Base-by-base conservation (phyloP, 2,888 invertebrate species). In the Chymomyza procnemis region DNA sequence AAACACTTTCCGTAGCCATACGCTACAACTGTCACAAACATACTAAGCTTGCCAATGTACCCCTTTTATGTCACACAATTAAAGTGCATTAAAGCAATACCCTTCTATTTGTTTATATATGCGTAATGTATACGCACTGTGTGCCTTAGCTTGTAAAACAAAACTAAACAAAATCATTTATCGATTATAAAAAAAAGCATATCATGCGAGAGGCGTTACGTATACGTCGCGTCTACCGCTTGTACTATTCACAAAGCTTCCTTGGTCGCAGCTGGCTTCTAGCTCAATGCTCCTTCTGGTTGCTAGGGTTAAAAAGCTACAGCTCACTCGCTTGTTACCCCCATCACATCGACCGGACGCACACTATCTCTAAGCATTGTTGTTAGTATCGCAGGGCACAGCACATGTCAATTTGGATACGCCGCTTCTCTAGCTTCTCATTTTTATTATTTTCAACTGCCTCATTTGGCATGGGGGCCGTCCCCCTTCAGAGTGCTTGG, bases 101-200 rank as follows among this genome's bases (percentile, higher is more conserved):
- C 26, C 26, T 26, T 26, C 26, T 41, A 41, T 12, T 41, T 41
- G 3, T 41, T 41, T 41, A 41, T 41, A 12, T 5, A 26, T 26
- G 26, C 26, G 26, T 26, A 26, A 26, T 41, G 34, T 26, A 41
- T 41, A 41, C 12, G 34, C 34, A 2, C 34, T 41, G 34, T 41
- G 34, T 14, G 34, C 34, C 9, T n/a, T 41, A 71, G 69, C 69
- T 66, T 60, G 21, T 21, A 41, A 61, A 60, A 77, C 71, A 69
- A 71, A 74, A 71, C 79, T 76, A 79, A 81, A 78, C 85, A 81
- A 79, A 84, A 80, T 80, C 80, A 84, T 80, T 76, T 81, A 80
- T 80, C 80, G 80, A 80, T 80, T 84, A 79, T 67, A 78, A 61
- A 46, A 61, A 46, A 46, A 19, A 52, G 50, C 50, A 16, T 14